phyloP scores from a whole-genome alignment of 2,888 invertebrate genomes.

The Plutella xylostella region DNA sequence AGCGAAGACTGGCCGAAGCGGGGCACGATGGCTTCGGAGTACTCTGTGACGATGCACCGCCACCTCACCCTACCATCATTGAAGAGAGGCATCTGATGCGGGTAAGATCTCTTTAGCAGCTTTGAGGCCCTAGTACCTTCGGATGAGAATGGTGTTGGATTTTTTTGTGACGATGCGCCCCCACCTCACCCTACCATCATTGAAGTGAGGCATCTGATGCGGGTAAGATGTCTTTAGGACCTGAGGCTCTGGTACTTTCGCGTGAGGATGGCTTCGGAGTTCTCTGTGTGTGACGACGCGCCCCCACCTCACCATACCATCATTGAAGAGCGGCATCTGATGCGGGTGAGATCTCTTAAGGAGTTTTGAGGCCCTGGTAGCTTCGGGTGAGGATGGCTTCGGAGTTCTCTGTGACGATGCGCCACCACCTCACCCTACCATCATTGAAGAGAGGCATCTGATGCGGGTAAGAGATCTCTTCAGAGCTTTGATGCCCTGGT shows the following conservation, averaged over 20 bases:
- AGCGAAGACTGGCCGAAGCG: conserved; percentile 74
- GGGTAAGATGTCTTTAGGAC: too few relatives aligned
- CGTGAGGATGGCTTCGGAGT: conserved; percentile 60
- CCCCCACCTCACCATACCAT: conserved; percentile 55
- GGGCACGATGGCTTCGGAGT: conserved; percentile 59
- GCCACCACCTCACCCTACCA: conserved; percentile 52
- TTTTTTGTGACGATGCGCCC: conserved; percentile 37
- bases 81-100: conserved; percentile 55
- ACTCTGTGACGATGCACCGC: conserved; percentile 46
- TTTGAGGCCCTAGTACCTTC: background rate
- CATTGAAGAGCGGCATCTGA: conserved; percentile 54
- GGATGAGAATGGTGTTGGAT: background rate
- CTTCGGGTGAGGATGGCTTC: conserved; percentile 57
- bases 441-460: conserved; percentile 55
- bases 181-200: conserved; percentile 59
- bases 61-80: conserved; percentile 56
- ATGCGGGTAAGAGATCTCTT: conserved; percentile 54
- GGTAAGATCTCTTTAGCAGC: conserved; percentile 23
- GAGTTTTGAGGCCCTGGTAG: too few relatives aligned
- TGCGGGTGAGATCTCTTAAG: too few relatives aligned
- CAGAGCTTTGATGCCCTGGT: too few relatives aligned
- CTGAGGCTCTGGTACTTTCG: too few relatives aligned
- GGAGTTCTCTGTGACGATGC: conserved; percentile 51
- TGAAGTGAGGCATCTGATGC: conserved; percentile 52
- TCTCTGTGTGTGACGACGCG: conserved; percentile 46